Conservation (phyloP, 37 sponge, comb jelly and placozoan species). For the Oscarella lobularis region DNA sequence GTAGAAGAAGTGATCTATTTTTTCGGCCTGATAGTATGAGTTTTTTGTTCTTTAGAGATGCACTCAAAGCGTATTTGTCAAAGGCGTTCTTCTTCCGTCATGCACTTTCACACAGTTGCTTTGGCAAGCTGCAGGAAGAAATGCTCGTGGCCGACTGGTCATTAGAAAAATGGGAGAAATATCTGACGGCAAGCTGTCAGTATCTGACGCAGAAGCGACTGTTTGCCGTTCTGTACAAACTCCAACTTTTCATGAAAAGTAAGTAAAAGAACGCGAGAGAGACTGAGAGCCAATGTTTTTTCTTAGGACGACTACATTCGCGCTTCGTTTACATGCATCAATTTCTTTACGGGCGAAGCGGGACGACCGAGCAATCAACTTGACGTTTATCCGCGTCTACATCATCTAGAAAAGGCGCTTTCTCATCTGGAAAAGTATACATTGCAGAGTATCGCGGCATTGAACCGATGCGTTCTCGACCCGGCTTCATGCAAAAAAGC, state of each 20-base stretch:
- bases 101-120: slow-evolving; percentile 42
- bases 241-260: slow-evolving; percentile 63
- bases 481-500: too few species aligned
- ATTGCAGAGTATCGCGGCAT: too few species aligned
- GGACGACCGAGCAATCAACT: slow-evolving; percentile 35
- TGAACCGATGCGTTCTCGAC: too few species aligned
- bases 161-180: slow-evolving; percentile 48
- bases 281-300: too few species aligned
- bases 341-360: slow-evolving; percentile 62
- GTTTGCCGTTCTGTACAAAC: slow-evolving; percentile 43
- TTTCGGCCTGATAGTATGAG: too few species aligned
- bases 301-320: slow-evolving; percentile 67
- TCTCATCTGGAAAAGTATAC: slow-evolving; percentile 42
- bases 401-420: slow-evolving; percentile 37
- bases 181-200: slow-evolving; percentile 53
- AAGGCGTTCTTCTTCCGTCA: slow-evolving; percentile 56
- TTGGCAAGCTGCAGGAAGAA: slow-evolving; percentile 25
- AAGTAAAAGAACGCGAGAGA: too few species aligned
- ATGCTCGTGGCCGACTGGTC: slow-evolving; percentile 37
- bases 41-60: too few species aligned
- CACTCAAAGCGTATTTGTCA: slow-evolving; percentile 58
- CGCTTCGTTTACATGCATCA: slow-evolving; percentile 75
- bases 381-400: slow-evolving; percentile 37
- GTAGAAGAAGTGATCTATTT: too few species aligned
- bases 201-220: slow-evolving; percentile 32